These are phyloP conservation scores for Lepus timidus DNA, from an alignment of 2,113 vertebrate species.

Conservation along the genomic window DNA sequence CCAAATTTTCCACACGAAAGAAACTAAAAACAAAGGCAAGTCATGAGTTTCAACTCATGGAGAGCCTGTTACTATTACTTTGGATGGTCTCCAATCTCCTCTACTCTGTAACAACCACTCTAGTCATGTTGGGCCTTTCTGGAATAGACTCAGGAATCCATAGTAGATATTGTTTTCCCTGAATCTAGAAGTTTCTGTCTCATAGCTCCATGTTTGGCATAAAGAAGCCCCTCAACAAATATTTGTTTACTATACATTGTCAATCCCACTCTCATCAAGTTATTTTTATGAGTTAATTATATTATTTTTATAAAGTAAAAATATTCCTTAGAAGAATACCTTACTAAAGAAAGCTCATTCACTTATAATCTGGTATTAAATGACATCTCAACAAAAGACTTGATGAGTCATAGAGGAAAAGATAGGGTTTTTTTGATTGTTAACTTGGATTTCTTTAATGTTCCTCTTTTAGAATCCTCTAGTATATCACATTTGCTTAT, in stretches of 20 bases:
- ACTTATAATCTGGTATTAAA: not conserved
- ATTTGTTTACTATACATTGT: not conserved
- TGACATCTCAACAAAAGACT: not conserved
- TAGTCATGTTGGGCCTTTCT: not conserved
- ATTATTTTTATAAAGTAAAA: slow-evolving; percentile 24
- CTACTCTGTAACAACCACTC: not conserved
- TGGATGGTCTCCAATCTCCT: not conserved
- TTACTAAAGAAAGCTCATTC: not conserved
- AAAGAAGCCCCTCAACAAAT: not conserved
- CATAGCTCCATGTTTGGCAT: not conserved
- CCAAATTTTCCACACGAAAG: slow-evolving; percentile 57
- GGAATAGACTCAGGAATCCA: not conserved
- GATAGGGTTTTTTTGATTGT: not conserved
- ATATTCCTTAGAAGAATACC: slow-evolving; percentile 7
- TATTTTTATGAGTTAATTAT: slow-evolving; percentile 13
- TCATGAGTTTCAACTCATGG: not conserved
- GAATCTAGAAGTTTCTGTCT: not conserved
- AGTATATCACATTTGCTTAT: no score
- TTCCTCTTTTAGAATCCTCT: no score
- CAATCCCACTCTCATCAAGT: not conserved
- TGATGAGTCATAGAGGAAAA: not conserved
- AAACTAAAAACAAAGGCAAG: slow-evolving; percentile 57
- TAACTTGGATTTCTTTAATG: no score
- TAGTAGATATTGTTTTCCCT: not conserved
- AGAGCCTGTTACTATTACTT: not conserved